Conservation (phyloP, 53 echinoderm and acorn worm genomes). For the Apostichopus leukothele region DNA sequence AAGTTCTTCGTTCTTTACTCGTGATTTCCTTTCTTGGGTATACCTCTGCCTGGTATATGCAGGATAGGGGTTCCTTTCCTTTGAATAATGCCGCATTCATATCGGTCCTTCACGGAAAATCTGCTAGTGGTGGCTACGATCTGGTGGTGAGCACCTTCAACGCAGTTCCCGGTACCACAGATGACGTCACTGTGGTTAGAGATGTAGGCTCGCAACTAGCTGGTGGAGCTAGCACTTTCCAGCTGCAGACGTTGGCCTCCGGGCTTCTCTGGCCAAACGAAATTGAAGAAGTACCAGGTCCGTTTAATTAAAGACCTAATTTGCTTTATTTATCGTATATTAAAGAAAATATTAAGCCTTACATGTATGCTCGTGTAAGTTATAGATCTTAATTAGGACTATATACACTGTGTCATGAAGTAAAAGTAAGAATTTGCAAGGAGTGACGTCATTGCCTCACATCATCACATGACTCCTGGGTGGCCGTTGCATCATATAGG, state of each 20-base stretch:
- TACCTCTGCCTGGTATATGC: not conserved
- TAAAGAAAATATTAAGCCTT: no score
- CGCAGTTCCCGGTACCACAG: conserved; percentile 26
- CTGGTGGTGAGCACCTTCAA: conserved; percentile 55
- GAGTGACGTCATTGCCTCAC: not conserved
- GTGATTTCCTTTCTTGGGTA: not conserved
- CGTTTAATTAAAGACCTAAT: not conserved
- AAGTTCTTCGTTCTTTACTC: not conserved
- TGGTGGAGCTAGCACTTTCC: conserved; percentile 28
- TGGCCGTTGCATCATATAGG: no score
- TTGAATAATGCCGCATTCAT: conserved; percentile 8
- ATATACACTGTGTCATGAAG: no score
- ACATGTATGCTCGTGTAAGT: no score
- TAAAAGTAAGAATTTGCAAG: not conserved
- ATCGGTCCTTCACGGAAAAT: not conserved
- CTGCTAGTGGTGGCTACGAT: conserved; percentile 20
- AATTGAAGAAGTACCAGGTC: conserved; percentile 66
- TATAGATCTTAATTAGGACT: no score
- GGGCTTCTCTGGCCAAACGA: conserved; percentile 69
- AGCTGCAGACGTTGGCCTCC: conserved; percentile 35
- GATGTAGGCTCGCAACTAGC: conserved; percentile 56
- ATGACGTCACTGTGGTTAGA: conserved; percentile 58
- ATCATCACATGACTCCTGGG: not conserved
- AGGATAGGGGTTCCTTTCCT: not conserved
- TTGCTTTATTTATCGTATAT: no score